A percentile compares a stretch with the other conserved stretches of the same genome.
Conservation (phyloP, 2,113 vertebrate species). For the Accipiter virgatus region DNA sequence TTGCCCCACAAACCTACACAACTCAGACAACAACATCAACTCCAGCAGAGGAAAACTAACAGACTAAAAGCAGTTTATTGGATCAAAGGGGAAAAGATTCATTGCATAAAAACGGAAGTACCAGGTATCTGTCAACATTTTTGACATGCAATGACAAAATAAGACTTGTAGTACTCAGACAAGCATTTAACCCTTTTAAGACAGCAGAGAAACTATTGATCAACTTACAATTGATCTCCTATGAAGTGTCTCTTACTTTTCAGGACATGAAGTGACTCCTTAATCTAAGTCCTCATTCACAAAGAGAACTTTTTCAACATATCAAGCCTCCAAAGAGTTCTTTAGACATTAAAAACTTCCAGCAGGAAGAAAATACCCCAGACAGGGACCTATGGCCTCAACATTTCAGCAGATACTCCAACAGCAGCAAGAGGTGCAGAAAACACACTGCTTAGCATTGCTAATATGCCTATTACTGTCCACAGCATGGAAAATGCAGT, state of each 20-base stretch:
- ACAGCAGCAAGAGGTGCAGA: not conserved
- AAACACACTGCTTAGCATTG: not conserved
- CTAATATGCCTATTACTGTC: not conserved
- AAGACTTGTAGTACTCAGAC: not conserved
- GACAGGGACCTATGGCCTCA: rapidly evolving
- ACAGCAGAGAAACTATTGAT: not conserved
- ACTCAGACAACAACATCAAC: not conserved
- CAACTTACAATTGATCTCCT: not conserved
- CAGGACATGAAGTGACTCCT: not conserved
- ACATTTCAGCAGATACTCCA: not conserved
- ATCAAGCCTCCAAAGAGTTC: not conserved
- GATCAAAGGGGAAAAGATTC: not conserved
- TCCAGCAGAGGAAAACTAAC: not conserved
- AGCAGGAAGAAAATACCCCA: not conserved
- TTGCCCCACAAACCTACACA: not conserved
- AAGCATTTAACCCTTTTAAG: not conserved
- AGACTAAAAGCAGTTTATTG: not conserved
- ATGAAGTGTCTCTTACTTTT: rapidly evolving
- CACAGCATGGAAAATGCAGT: not conserved
- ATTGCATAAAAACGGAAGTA: not conserved
- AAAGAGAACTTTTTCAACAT: not conserved
- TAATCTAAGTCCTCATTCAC: not conserved
- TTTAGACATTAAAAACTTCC: not conserved
- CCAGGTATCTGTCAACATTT: not conserved
- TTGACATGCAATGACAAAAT: not conserved